phyloP scores from a whole-genome alignment of 2,888 invertebrate genomes.

The Agrypnus murinus region DNA sequence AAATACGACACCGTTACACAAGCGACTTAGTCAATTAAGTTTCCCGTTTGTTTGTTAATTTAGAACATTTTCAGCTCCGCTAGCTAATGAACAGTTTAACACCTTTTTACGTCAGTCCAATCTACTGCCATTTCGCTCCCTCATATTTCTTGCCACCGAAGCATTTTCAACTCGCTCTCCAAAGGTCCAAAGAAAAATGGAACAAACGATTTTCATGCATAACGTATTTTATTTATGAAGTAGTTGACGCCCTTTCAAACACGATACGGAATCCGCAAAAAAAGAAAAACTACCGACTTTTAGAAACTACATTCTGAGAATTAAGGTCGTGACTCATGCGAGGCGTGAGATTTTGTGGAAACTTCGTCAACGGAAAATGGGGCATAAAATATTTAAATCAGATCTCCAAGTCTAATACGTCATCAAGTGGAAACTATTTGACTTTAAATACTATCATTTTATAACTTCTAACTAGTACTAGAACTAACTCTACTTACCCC shows the following conservation, averaged over 20 bases:
- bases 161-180: constrained; percentile 14
- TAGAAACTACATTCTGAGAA: constrained; percentile 22
- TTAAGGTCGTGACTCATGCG: constrained; percentile 21
- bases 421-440: constrained; percentile 43
- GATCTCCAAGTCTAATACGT: constrained; percentile 40
- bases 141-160: constrained; percentile 26
- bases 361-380: constrained; percentile 19
- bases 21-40: constrained; percentile 21
- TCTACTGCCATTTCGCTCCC: constrained; percentile 6
- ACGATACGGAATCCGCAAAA: neutral
- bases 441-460: constrained; percentile 42
- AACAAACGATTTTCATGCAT: constrained; percentile 24
- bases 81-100: constrained; percentile 23
- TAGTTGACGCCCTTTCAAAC: constrained; percentile 27
- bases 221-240: constrained; percentile 34
- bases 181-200: constrained; percentile 28
- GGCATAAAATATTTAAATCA: constrained; percentile 41
- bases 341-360: neutral
- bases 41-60: constrained; percentile 28
- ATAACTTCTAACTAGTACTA: constrained; percentile 41
- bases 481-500: constrained; percentile 41
- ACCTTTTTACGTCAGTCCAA: constrained; percentile 12
- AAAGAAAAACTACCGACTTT: neutral
- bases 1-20: constrained; percentile 34
- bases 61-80: constrained; percentile 15